These are phyloP conservation scores for Aeoliscus strigatus DNA, from an alignment of 2,797 vertebrate genomes.

Conservation along the genomic window DNA sequence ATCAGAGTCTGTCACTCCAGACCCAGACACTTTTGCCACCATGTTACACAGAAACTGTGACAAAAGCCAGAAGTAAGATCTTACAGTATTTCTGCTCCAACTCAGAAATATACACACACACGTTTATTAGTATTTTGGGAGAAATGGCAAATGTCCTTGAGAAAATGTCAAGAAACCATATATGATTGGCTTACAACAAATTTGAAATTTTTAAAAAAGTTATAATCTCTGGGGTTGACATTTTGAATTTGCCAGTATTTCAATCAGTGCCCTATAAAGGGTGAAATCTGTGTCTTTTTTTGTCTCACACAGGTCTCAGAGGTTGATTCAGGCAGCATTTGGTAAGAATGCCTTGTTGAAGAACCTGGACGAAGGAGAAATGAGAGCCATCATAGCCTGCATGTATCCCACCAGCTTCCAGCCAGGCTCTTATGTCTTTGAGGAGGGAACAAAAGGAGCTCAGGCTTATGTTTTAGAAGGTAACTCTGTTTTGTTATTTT, in stretches of 20 bases:
- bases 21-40: conserved; percentile 49
- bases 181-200: no score
- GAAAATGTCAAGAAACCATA: no score
- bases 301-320: conserved; percentile 63
- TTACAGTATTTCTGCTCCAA: conserved; percentile 18
- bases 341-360: conserved; percentile 72
- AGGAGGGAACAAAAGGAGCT: conserved; percentile 68
- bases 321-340: conserved; percentile 65
- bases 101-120: conserved; percentile 4
- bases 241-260: not conserved
- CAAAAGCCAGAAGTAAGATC: conserved; percentile 73
- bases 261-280: conserved; percentile 15
- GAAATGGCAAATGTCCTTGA: no score
- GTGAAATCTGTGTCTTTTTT: no score
- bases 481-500: conserved; percentile 39
- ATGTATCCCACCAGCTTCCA: conserved; percentile 58
- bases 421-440: conserved; percentile 66
- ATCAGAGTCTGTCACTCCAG: conserved; percentile 63
- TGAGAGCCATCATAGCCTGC: conserved; percentile 63
- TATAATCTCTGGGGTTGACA: no score
- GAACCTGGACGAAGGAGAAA: conserved; percentile 68
- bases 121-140: no score
- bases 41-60: conserved; percentile 61
- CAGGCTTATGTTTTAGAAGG: conserved; percentile 76
- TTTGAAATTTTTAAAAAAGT: no score